phyloP scores from a whole-genome alignment of 2,888 invertebrate species.

The Euspilapteryx auroguttella region DNA sequence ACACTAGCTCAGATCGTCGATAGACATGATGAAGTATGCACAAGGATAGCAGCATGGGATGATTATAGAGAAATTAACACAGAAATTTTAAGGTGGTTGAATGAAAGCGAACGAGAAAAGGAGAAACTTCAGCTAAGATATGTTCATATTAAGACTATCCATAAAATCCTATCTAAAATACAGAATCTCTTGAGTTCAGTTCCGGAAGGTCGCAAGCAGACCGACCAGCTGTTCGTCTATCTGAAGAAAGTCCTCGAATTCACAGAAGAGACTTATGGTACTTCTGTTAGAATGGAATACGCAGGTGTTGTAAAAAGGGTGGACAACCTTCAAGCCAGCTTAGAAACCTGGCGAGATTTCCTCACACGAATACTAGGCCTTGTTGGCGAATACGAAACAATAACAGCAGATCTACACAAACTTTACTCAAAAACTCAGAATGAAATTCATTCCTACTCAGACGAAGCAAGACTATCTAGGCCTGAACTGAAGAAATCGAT shows the following conservation, averaged over 20 bases:
- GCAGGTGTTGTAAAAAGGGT: slow-evolving; percentile 75
- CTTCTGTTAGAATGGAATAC: slow-evolving; percentile 81
- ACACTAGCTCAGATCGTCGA: slow-evolving; percentile 78
- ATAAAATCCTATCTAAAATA: slow-evolving; percentile 70
- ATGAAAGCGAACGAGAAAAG: slow-evolving; percentile 77
- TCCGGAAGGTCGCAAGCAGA: slow-evolving; percentile 68
- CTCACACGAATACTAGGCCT: slow-evolving; percentile 67
- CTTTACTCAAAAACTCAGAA: slow-evolving; percentile 68
- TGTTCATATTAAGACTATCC: slow-evolving; percentile 75
- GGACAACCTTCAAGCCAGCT: slow-evolving; percentile 76
- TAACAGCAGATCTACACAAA: slow-evolving; percentile 60
- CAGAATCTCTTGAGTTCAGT: slow-evolving; percentile 69
- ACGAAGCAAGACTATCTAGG: slow-evolving; percentile 59
- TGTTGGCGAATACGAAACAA: slow-evolving; percentile 65
- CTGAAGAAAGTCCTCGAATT: slow-evolving; percentile 68
- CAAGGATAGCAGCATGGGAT: slow-evolving; percentile 76
- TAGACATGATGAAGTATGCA: slow-evolving; percentile 73
- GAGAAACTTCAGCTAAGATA: slow-evolving; percentile 78
- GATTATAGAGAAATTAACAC: slow-evolving; percentile 73
- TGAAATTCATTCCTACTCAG: slow-evolving; percentile 58
- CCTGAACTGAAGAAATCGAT: slow-evolving; percentile 66
- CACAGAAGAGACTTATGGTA: slow-evolving; percentile 76
- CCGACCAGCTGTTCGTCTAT: slow-evolving; percentile 64
- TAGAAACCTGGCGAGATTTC: slow-evolving; percentile 82
- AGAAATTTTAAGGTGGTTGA: slow-evolving; percentile 75